phyloP scores from a whole-genome alignment of 1,140 invertebrate genomes.

The Listronotus bonariensis region DNA sequence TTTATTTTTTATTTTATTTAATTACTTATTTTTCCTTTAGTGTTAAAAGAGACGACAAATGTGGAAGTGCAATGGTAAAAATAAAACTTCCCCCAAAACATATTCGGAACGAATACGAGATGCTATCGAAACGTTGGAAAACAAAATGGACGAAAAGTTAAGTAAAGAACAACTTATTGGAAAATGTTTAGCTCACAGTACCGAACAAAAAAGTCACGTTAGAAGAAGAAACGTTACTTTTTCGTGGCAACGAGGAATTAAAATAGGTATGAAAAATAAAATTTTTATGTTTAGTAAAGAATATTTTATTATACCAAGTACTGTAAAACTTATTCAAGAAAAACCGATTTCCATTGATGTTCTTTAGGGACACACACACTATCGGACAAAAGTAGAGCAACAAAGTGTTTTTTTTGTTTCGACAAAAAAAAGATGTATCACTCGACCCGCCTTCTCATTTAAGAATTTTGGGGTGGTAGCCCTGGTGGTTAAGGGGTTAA shows the following conservation, averaged over 20 bases:
- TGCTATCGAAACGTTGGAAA: conserved; percentile 69
- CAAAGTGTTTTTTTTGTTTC: too few species aligned
- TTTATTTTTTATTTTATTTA: too few species aligned
- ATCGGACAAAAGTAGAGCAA: too few species aligned
- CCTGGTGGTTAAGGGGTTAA: too few species aligned
- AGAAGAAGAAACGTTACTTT: conserved; percentile 72
- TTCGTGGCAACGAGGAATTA: conserved; percentile 89
- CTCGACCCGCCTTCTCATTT: too few species aligned
- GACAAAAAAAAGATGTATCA: too few species aligned
- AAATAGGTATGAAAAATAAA: conserved; percentile 68
- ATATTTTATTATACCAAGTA: too few species aligned
- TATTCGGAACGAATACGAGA: conserved; percentile 44
- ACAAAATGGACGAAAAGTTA: conserved; percentile 66
- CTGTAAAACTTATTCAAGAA: too few species aligned
- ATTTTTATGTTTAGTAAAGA: too few species aligned
- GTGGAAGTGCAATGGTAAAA: conserved; percentile 10
- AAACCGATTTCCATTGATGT: too few species aligned
- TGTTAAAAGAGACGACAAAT: conserved; percentile 30
- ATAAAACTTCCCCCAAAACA: conserved; percentile 35
- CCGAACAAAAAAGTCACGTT: conserved; percentile 57
- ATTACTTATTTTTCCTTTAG: not conserved
- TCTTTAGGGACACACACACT: too few species aligned
- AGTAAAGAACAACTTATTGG: conserved; percentile 72
- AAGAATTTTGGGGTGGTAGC: too few species aligned
- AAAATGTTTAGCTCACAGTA: conserved; percentile 51